A percentile compares a stretch with the other conserved stretches of the same genome.
Evolutionary conservation across 2,797 vertebrate species (phyloP).

Genomic region (Okamejei kenojei): DNA sequence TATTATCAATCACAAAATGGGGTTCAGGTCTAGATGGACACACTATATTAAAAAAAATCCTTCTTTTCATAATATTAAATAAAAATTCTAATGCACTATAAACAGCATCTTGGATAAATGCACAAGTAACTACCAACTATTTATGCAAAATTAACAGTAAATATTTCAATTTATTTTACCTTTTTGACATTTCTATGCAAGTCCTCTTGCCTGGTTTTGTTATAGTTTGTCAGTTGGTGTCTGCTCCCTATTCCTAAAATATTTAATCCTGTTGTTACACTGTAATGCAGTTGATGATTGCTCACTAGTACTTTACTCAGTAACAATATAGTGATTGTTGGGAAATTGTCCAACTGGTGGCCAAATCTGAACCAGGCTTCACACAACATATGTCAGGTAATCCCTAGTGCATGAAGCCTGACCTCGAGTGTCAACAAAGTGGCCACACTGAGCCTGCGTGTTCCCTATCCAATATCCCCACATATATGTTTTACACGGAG

Average conservation of each 20-base stretch:
- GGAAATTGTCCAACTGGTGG: not conserved
- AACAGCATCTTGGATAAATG: not conserved
- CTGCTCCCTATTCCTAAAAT: not conserved
- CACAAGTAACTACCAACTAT: not conserved
- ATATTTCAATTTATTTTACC: not conserved
- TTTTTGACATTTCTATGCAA: not conserved
- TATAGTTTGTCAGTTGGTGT: not conserved
- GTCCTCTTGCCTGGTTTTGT: not conserved
- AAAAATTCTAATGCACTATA: not conserved
- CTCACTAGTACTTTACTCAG: not conserved
- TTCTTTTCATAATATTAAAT: slow-evolving; percentile 36
- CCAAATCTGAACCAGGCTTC: not conserved
- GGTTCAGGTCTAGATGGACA: slow-evolving; percentile 41
- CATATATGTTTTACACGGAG: too few species aligned
- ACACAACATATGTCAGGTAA: not conserved
- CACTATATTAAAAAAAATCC: slow-evolving; percentile 43
- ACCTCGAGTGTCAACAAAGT: not conserved
- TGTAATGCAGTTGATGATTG: not conserved
- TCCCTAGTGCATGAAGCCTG: not conserved
- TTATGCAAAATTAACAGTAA: not conserved
- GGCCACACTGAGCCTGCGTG: not conserved
- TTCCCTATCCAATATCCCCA: not conserved
- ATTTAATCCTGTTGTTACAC: not conserved
- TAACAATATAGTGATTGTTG: too few species aligned
- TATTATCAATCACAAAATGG: slow-evolving; percentile 37